Percentiles rank a stretch among this genome's conserved stretches.
phyloP scores from a whole-genome alignment of 2,113 vertebrate genomes.

The Rattus rattus region DNA sequence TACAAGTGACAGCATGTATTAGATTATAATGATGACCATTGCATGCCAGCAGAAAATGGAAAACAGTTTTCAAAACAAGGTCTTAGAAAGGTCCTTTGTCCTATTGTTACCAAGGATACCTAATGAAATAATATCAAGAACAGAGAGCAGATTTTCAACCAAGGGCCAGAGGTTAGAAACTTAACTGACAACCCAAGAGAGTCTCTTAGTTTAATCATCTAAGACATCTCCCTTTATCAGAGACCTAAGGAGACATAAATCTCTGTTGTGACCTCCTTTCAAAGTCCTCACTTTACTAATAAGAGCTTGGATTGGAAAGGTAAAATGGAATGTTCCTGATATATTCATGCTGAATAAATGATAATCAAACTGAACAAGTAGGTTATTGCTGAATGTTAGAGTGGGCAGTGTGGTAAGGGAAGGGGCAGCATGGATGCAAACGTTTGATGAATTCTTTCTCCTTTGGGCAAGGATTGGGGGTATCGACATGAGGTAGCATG shows the following conservation, averaged over 20 bases:
- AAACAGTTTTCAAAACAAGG: slow-evolving; percentile 27
- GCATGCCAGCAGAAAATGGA: not conserved
- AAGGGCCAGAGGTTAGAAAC: not conserved
- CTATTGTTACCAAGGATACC: slow-evolving; percentile 6
- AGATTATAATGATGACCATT: slow-evolving; percentile 15
- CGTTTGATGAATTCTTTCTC: not conserved
- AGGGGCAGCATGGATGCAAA: not conserved
- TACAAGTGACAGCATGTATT: not conserved
- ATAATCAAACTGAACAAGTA: not conserved
- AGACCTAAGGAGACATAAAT: not conserved
- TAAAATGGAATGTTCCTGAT: not conserved
- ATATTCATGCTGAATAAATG: not conserved
- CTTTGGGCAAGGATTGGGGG: not conserved
- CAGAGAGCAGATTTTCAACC: slow-evolving; percentile 33
- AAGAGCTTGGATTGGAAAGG: not conserved
- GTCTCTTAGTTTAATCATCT: not conserved
- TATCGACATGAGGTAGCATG: not conserved
- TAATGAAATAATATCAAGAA: slow-evolving; percentile 44
- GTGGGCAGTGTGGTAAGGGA: not conserved
- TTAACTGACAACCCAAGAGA: not conserved
- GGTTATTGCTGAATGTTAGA: not conserved
- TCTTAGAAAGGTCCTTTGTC: not conserved
- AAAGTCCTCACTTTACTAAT: slow-evolving; percentile 40
- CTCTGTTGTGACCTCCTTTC: slow-evolving; percentile 3
- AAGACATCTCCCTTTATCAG: not conserved